These are phyloP conservation scores for Hexactinellida sp. DNA, from an alignment of 37 sponge, comb jelly and placozoan species.

Conservation along the genomic window DNA sequence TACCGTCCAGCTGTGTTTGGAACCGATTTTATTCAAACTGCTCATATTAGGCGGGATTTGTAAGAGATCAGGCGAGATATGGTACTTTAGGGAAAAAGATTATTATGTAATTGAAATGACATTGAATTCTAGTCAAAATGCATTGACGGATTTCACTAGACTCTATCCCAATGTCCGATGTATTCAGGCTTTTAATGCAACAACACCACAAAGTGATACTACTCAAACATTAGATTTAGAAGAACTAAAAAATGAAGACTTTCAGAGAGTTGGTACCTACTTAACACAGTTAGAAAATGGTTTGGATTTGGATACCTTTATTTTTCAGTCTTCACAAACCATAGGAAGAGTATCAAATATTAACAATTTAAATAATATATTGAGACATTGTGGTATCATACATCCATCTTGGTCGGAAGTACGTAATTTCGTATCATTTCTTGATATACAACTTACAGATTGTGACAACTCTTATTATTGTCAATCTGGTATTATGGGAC, in stretches of 20 bases:
- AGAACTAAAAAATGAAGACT: conserved; percentile 28
- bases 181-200: not conserved
- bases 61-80: not conserved
- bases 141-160: not conserved
- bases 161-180: not conserved
- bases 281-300: conserved; percentile 19
- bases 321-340: conserved; percentile 13
- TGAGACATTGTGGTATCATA: conserved; percentile 37
- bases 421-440: conserved; percentile 58
- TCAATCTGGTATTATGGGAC: not conserved
- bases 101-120: not conserved
- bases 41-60: not conserved
- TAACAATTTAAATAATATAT: not conserved
- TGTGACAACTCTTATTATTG: conserved; percentile 60
- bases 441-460: conserved; percentile 54
- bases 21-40: conserved; percentile 3
- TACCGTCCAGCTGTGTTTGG: not conserved
- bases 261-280: conserved; percentile 58
- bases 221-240: conserved; percentile 31
- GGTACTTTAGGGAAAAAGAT: not conserved
- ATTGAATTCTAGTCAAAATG: not conserved
- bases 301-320: conserved; percentile 30
- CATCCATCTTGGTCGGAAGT: conserved; percentile 82
- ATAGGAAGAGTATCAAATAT: not conserved
- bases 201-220: not conserved